Conservation (phyloP, 2,888 invertebrate species). For the Schizaphis graminum region DNA sequence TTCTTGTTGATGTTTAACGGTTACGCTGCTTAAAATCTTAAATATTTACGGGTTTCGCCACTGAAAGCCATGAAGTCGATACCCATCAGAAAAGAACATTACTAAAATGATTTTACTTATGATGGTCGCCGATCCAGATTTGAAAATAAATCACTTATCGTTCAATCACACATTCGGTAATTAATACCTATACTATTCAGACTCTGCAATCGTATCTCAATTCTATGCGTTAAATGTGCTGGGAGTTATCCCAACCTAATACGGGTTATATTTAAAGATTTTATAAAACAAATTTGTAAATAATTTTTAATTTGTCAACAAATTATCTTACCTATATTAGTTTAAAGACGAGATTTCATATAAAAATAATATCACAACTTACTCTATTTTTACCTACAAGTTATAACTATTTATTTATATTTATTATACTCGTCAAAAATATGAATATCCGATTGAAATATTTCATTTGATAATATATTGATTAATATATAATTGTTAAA, state of each 20-base stretch:
- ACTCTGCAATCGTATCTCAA: not conserved
- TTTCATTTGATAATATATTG: not conserved
- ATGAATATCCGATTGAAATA: not conserved
- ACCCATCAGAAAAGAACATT: not conserved
- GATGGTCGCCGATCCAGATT: not conserved
- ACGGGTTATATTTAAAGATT: not conserved
- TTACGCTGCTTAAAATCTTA: not conserved
- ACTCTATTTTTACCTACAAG: not conserved
- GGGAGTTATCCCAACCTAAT: not conserved
- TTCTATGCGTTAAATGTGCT: not conserved
- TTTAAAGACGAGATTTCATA: not conserved
- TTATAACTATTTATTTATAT: not conserved
- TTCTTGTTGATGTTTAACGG: not conserved
- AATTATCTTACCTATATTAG: not conserved
- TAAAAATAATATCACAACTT: not conserved
- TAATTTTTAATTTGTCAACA: not conserved
- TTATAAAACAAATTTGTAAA: not conserved
- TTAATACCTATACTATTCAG: not conserved
- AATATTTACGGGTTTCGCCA: no score
- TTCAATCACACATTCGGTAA: not conserved
- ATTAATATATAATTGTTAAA: not conserved
- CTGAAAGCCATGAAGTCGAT: not conserved
- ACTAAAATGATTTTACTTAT: not conserved
- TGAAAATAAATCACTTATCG: not conserved
- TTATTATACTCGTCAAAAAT: not conserved